These are phyloP conservation scores for Progne subis DNA, from an alignment of 2,113 vertebrate genomes.

Conservation along the genomic window DNA sequence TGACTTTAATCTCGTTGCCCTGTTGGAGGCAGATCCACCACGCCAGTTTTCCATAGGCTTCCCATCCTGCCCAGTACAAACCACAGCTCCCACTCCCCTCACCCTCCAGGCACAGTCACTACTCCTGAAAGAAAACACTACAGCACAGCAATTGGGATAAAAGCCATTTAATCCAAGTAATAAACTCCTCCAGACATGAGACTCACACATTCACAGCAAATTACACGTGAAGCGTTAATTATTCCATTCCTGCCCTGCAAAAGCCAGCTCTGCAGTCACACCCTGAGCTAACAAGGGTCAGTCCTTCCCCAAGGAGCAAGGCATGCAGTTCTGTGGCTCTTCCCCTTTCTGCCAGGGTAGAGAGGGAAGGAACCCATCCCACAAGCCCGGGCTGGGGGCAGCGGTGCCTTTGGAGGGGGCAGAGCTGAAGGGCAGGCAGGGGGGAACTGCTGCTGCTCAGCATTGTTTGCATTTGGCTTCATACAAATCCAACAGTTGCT, in stretches of 20 bases:
- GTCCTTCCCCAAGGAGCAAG: neutral
- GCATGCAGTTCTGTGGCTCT: neutral
- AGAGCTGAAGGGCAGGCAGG: neutral
- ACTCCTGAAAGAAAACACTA: neutral
- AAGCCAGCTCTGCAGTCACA: neutral
- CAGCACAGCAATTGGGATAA: neutral
- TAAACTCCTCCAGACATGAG: neutral
- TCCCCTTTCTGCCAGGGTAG: neutral
- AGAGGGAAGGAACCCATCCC: neutral
- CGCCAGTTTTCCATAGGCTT: accelerated
- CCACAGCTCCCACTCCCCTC: neutral
- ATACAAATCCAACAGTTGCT: conserved; percentile 25
- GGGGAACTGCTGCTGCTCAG: neutral
- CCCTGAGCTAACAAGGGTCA: neutral
- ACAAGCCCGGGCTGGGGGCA: neutral
- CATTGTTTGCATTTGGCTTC: conserved; percentile 13
- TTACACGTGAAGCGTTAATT: neutral
- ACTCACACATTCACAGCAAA: neutral
- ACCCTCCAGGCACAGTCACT: neutral
- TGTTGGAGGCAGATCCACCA: neutral
- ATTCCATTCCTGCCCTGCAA: neutral
- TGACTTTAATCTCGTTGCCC: neutral
- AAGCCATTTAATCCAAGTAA: neutral
- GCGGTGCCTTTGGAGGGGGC: neutral
- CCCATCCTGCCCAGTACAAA: neutral